Evolutionary conservation across 2,113 vertebrate species (phyloP), one percentile per base, ranked within the genome.

Genomic region (Corythaeola cristata): DNA sequence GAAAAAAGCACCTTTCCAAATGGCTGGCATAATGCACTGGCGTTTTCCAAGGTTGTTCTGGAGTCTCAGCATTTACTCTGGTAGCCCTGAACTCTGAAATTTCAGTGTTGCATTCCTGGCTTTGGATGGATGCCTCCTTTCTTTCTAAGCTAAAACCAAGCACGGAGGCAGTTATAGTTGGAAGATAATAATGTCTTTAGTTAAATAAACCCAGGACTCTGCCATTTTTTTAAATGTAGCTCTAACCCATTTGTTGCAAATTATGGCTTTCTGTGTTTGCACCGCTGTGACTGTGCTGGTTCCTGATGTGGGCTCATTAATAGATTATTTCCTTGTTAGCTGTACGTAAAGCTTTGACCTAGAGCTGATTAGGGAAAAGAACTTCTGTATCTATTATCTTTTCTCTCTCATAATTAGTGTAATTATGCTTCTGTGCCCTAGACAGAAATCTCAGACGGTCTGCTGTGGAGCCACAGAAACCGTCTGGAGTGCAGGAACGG

Each of bases 281-380:
- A 53, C n/a, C 89, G 79, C 92, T 81, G 47, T 85, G 68, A 66
- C 85, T 75, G 1, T 55, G 53, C 85, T 4, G 15, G 76, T 89
- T 93, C 90, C 90, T 95, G 82, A 92, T 86, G 85, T 75, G 75
- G 82, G 75, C 74, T 95, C 76, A 88, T 95, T 96, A 97, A 90
- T 88, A 93, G 96, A 90, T 91, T 93, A 90, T 95, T 95, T 96
- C 71, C 85, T 86, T 90, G 90, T 92, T 97, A 92, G 90, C 90
- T 90, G 73, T 86, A 92, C 86, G 90, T 96, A 94, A 71, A 87
- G 86, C 80, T 94, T 97, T 96, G 95, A 90, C 95, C 97, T 93
- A 64, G 64, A 81, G 92, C 77, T 92, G 89, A 90, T 91, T 87
- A 93, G 90, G 90, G 88, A 95, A 90, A 96, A 94, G 86, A 92